phyloP scores from a whole-genome alignment of 2,888 invertebrate genomes.

The Drosophila subquinaria region DNA sequence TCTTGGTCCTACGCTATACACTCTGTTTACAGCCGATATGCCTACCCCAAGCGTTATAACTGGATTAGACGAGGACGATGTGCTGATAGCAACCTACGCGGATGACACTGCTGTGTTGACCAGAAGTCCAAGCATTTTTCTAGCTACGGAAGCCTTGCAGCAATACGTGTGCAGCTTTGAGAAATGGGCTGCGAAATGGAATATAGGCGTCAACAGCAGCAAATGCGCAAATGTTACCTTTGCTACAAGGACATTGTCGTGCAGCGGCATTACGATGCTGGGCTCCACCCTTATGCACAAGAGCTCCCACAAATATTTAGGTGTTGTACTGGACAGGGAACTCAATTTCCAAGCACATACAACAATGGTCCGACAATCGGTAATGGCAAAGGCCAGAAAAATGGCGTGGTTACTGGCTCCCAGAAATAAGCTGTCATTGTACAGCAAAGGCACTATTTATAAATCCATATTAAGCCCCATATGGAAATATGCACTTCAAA shows the following conservation, averaged over 20 bases:
- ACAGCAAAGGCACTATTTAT: neutral
- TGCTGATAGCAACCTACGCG: neutral
- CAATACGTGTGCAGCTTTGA: conserved; percentile 5
- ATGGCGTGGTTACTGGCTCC: conserved; percentile 11
- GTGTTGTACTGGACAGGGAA: conserved; percentile 1
- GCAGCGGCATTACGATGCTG: neutral
- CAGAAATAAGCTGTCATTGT: neutral
- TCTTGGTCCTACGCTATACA: conserved; percentile 13
- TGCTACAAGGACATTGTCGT: neutral
- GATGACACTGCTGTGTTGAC: conserved; percentile 10
- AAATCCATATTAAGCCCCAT: neutral
- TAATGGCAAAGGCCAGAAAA: conserved; percentile 1
- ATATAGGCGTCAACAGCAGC: conserved; percentile 9
- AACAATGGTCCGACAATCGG: neutral
- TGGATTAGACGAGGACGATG: neutral
- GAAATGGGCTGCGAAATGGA: conserved; percentile 1
- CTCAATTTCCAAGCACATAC: neutral
- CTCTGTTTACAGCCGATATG: conserved; percentile 7
- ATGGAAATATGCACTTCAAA: conserved; percentile 1
- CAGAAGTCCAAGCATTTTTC: too few species aligned
- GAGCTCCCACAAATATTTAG: conserved; percentile 1
- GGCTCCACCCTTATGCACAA: conserved; percentile 3
- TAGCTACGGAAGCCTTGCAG: conserved; percentile 10
- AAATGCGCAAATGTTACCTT: conserved; percentile 3
- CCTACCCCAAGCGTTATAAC: neutral